Percentiles rank a stretch among this genome's conserved stretches.
Conservation (phyloP, 2,888 invertebrate species). For the Hyalella azteca region DNA sequence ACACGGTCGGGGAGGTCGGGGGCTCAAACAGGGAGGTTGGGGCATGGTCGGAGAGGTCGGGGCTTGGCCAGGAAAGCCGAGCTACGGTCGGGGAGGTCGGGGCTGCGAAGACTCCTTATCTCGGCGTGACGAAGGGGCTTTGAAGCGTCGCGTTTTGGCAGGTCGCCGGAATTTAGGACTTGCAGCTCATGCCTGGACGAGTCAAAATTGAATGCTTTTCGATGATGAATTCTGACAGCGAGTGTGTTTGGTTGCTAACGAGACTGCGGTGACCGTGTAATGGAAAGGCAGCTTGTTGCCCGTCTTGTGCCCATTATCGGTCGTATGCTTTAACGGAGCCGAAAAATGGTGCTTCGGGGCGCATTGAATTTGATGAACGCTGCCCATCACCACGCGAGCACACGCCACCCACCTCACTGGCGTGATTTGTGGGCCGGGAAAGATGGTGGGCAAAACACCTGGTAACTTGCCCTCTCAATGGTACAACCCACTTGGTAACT, state of each 20-base stretch:
- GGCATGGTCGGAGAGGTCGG: too few species aligned
- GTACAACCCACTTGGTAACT: too few species aligned
- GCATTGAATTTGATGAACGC: background rate
- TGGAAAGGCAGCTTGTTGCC: background rate
- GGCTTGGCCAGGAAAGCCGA: too few species aligned
- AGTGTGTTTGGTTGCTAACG: conserved; percentile 9
- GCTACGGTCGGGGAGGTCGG: too few species aligned
- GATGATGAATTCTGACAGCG: background rate
- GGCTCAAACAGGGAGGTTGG: too few species aligned
- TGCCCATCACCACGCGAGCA: background rate
- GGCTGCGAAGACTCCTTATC: too few species aligned
- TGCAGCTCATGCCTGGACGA: background rate
- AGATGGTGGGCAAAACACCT: too few species aligned
- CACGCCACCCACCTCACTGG: conserved; percentile 6
- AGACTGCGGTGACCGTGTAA: background rate
- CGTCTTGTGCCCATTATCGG: background rate
- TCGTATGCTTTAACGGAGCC: background rate
- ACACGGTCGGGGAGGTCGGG: too few species aligned
- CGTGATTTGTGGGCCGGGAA: background rate
- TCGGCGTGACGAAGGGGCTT: background rate
- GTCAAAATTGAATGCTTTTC: conserved; percentile 21
- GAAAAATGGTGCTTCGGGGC: background rate
- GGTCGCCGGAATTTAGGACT: background rate
- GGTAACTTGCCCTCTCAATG: too few species aligned
- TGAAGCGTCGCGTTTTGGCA: background rate